phyloP scores from a whole-genome alignment of 1,140 invertebrate species.

The Drosophila fuyamai region DNA sequence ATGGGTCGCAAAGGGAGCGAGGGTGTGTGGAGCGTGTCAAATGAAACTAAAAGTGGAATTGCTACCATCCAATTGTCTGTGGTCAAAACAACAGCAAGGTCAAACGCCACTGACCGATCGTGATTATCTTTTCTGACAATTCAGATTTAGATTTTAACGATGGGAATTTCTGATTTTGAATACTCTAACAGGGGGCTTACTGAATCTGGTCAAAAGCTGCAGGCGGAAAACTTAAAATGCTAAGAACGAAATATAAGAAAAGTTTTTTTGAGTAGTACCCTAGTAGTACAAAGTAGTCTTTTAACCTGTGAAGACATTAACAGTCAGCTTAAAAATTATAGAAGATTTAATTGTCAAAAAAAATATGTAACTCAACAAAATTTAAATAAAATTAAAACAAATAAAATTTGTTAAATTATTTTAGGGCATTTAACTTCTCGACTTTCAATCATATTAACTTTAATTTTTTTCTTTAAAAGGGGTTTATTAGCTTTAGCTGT shows the following conservation, averaged over 20 bases:
- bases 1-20: neutral
- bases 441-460: neutral
- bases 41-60: conserved; percentile 63
- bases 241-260: neutral
- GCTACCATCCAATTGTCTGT: conserved; percentile 44
- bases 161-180: conserved; percentile 33
- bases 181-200: neutral
- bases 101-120: conserved; percentile 72
- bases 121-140: conserved; percentile 34
- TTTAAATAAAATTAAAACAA: too few relatives aligned
- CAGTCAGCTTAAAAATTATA: too few relatives aligned
- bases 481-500: conserved; percentile 9
- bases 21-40: conserved; percentile 45
- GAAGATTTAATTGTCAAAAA: too few relatives aligned
- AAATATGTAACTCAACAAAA: neutral
- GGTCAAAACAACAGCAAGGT: conserved; percentile 70
- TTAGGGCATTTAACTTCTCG: neutral
- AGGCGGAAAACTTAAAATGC: neutral
- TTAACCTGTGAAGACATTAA: too few relatives aligned
- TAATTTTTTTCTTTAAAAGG: neutral
- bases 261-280: neutral
- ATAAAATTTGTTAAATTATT: too few relatives aligned
- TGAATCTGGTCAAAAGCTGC: neutral
- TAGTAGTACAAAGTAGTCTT: too few relatives aligned
- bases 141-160: conserved; percentile 41